These are phyloP conservation scores for Zosterops japonicus DNA, from an alignment of 2,113 vertebrate genomes.

Conservation along the genomic window DNA sequence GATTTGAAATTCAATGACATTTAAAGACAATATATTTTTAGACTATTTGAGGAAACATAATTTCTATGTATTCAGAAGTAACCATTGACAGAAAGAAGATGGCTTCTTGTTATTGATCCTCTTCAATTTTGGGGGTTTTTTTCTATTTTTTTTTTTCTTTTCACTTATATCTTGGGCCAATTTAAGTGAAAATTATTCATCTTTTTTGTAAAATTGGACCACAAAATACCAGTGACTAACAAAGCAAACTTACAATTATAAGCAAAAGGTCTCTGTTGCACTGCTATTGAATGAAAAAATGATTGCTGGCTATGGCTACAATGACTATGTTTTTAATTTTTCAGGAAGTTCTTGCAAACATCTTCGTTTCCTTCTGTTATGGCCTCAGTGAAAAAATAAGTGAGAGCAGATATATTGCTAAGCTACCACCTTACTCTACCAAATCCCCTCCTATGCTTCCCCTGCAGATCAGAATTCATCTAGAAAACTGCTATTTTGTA, in stretches of 20 bases:
- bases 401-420: neutral
- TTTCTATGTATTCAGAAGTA: neutral
- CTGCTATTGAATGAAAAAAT: neutral
- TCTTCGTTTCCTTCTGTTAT: neutral
- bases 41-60: neutral
- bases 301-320: neutral
- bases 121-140: neutral
- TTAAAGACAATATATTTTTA: neutral
- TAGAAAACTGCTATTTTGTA: neutral
- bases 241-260: neutral
- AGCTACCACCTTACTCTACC: neutral
- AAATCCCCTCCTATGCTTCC: neutral
- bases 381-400: neutral
- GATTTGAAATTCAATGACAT: neutral
- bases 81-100: neutral
- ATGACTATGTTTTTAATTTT: neutral
- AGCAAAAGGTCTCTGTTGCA: neutral
- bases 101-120: neutral
- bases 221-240: neutral
- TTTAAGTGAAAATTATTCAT: neutral
- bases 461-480: neutral
- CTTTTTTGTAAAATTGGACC: neutral
- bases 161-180: neutral
- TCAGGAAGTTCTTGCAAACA: neutral
- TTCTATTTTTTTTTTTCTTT: neutral